Evolutionary conservation across 2,113 vertebrate species (phyloP).

Genomic region (Psophia crepitans): DNA sequence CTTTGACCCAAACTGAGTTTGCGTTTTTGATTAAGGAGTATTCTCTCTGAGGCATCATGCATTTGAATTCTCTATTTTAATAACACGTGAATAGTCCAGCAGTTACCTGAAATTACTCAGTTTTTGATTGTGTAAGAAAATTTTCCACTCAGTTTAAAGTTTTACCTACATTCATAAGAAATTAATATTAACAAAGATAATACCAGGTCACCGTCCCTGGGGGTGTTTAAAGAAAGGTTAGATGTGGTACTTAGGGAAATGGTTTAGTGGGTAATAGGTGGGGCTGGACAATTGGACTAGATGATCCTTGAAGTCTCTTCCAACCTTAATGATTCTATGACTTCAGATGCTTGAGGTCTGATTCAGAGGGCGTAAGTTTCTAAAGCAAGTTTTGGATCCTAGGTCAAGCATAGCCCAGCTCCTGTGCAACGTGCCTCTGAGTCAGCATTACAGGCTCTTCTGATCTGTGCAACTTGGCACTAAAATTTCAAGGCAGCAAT

Average conservation of each 20-base stretch:
- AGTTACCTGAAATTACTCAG: background rate
- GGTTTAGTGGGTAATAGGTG: too few species aligned
- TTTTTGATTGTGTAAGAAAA: background rate
- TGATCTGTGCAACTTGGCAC: background rate
- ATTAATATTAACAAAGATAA: background rate
- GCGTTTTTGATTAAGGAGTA: background rate
- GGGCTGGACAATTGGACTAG: too few species aligned
- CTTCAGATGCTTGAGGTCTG: background rate
- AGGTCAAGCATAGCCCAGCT: background rate
- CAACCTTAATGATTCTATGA: too few species aligned
- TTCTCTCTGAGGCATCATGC: rapidly evolving
- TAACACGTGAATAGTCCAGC: background rate
- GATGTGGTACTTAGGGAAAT: too few species aligned
- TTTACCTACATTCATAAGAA: rapidly evolving
- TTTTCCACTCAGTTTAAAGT: background rate
- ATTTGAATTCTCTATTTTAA: background rate
- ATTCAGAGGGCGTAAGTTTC: background rate
- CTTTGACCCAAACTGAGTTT: background rate
- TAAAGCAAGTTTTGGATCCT: background rate
- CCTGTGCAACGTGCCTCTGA: background rate
- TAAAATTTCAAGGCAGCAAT: background rate
- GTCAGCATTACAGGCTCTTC: background rate
- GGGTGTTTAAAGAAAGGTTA: too few species aligned
- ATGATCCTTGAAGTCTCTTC: too few species aligned
- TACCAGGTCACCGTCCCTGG: too few species aligned